These are phyloP conservation scores for Nansenia antarctica DNA, from an alignment of 2,113 vertebrate species.

Conservation along the genomic window DNA sequence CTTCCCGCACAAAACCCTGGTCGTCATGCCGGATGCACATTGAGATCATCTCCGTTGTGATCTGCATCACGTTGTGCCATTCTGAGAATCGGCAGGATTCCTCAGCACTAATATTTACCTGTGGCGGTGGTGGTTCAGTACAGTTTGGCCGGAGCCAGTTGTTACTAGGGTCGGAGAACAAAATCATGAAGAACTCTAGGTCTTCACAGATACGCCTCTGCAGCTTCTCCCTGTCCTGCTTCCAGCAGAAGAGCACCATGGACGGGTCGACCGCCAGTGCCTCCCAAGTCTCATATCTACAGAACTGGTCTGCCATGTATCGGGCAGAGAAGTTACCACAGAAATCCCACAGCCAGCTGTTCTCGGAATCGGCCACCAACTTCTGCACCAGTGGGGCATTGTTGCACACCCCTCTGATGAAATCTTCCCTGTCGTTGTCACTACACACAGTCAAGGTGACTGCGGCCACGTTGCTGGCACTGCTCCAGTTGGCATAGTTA, in stretches of 20 bases:
- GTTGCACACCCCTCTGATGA: slow-evolving; percentile 69
- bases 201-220: slow-evolving; percentile 64
- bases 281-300: slow-evolving; percentile 69
- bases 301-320: slow-evolving; percentile 64
- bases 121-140: slow-evolving; percentile 2
- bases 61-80: slow-evolving; percentile 56
- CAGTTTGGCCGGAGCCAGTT: slow-evolving; percentile 65
- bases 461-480: slow-evolving; percentile 37
- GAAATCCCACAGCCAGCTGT: slow-evolving; percentile 73
- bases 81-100: slow-evolving; percentile 63
- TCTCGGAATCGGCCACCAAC: slow-evolving; percentile 48
- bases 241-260: slow-evolving; percentile 71
- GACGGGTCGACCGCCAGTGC: slow-evolving; percentile 25
- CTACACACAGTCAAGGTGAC: slow-evolving; percentile 72
- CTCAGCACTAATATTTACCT: neutral
- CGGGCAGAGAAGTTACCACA: slow-evolving; percentile 62
- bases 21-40: slow-evolving; percentile 68
- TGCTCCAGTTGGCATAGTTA: slow-evolving; percentile 68
- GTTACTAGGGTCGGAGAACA: slow-evolving; percentile 65
- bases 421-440: slow-evolving; percentile 61
- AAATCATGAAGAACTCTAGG: slow-evolving; percentile 60
- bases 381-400: slow-evolving; percentile 35
- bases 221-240: slow-evolving; percentile 57
- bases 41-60: slow-evolving; percentile 50
- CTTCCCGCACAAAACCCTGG: slow-evolving; percentile 48